Conservation (phyloP, 1,140 invertebrate genomes). For the Eurosta solidaginis region DNA sequence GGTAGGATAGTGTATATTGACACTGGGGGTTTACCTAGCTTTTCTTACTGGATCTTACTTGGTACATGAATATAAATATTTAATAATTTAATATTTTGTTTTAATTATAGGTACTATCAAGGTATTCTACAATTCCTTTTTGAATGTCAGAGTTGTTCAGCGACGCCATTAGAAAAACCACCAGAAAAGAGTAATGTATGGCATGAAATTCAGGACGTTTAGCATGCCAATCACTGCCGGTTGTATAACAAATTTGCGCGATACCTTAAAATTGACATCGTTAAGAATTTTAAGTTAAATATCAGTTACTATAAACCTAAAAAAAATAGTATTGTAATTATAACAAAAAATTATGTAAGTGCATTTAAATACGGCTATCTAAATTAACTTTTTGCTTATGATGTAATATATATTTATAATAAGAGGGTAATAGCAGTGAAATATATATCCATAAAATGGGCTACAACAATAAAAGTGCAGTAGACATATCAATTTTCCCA, state of each 20-base stretch:
- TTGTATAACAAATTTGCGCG: too few species aligned
- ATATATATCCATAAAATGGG: too few species aligned
- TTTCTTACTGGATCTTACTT: too few species aligned
- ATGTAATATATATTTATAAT: background rate
- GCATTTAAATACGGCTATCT: background rate
- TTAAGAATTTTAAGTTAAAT: background rate
- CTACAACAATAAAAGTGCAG: too few species aligned
- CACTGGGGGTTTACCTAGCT: too few species aligned
- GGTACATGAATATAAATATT: too few species aligned
- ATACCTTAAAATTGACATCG: background rate
- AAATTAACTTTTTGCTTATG: background rate
- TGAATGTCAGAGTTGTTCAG: slow-evolving; percentile 54
- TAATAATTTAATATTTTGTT: slow-evolving; percentile 42
- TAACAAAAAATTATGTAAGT: background rate
- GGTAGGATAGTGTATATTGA: too few species aligned
- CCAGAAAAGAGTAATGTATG: slow-evolving; percentile 56
- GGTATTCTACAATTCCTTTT: slow-evolving; percentile 64
- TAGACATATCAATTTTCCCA: too few species aligned
- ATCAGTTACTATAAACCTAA: too few species aligned
- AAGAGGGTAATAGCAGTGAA: too few species aligned
- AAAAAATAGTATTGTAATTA: background rate
- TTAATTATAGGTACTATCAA: slow-evolving; percentile 66
- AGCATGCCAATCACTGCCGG: background rate
- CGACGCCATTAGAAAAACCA: slow-evolving; percentile 48
- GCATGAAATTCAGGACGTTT: slow-evolving; percentile 39